Percentiles rank a stretch among this genome's conserved stretches.
phyloP scores from a whole-genome alignment of 2,113 vertebrate species.

The Alethe castanea region DNA sequence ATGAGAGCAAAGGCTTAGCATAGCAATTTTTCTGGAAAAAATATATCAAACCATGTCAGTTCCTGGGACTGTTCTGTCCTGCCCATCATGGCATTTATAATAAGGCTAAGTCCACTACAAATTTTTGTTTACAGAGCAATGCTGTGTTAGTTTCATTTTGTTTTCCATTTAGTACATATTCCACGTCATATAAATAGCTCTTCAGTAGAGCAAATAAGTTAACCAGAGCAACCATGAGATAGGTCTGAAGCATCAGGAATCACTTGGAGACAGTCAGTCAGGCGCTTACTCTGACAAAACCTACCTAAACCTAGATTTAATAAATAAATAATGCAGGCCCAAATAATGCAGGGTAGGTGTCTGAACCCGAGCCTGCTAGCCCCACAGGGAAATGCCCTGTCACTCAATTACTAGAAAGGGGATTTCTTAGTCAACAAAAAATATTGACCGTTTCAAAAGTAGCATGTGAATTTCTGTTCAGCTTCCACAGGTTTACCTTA shows the following conservation, averaged over 20 bases:
- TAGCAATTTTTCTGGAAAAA: not conserved
- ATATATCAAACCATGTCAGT: not conserved
- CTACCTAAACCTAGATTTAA: not conserved
- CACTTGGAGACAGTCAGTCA: not conserved
- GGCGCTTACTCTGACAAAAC: not conserved
- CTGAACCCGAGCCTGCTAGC: not conserved
- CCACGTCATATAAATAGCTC: not conserved
- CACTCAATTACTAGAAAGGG: not conserved
- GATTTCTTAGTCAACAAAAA: not conserved
- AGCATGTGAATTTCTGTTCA: not conserved
- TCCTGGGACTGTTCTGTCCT: not conserved
- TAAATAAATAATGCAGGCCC: not conserved
- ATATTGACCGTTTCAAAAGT: not conserved
- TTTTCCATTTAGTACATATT: not conserved
- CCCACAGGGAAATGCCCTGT: not conserved
- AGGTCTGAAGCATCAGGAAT: not conserved
- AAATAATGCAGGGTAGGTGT: not conserved
- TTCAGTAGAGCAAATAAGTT: not conserved
- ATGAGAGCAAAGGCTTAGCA: not conserved
- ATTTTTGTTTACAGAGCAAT: not conserved
- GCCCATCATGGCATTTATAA: not conserved
- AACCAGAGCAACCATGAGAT: not conserved
- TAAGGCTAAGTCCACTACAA: not conserved
- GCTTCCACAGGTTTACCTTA: not conserved
- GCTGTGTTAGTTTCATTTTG: not conserved